Evolutionary conservation across 2,888 invertebrate species (phyloP), one percentile per base, ranked within the genome.

Genomic region (Melangyna quadrimaculata): DNA sequence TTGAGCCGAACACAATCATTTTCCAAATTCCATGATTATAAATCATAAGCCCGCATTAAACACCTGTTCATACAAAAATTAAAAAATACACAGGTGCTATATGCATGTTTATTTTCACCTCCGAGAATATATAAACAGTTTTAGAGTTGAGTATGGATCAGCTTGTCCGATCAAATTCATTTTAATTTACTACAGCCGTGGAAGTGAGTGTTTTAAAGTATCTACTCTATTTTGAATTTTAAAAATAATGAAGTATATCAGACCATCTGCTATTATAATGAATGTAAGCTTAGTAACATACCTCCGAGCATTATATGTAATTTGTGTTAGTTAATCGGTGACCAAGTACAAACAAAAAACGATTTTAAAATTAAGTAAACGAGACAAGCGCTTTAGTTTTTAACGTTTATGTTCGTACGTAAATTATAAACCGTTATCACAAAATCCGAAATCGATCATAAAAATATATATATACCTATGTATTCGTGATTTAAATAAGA

Each of bases 1-100:
- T 70, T 75, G 45, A 75, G 75, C 74, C 61, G 61, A 80, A 40
- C 80, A 75, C 74, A 70, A 19, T n/a, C n/a, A n/a, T 59, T 8
- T 22, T 45, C 6, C 17, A n/a, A 19, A 63, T 6, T 40, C 12
- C 14, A 17, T 9, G 59, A 37, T 27, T 63, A 80, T 63, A 55
- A 69, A 69, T 70, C 48, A 19, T 29, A 8, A n/a, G 19, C 65
- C 45, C 65, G 65, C 32, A 32, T 65, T 19, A 7, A 29, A 8
- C 65, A 65, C 19, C 65, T 65, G 65, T 45, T 45, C 3, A 65
- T 17, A 63, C 40, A 63, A 43, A 43, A 29, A 14, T 27, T 29
- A 6, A 2, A 63, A 43, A 63, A 63, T n/a, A 9, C 1, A 29
- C n/a, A n/a, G n/a, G n/a, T n/a, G n/a, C n/a, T n/a, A n/a, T n/a